Evolutionary conservation across 2,888 invertebrate species (phyloP), one percentile per base, ranked within the genome.

Genomic region (Dryadula phaetusa): DNA sequence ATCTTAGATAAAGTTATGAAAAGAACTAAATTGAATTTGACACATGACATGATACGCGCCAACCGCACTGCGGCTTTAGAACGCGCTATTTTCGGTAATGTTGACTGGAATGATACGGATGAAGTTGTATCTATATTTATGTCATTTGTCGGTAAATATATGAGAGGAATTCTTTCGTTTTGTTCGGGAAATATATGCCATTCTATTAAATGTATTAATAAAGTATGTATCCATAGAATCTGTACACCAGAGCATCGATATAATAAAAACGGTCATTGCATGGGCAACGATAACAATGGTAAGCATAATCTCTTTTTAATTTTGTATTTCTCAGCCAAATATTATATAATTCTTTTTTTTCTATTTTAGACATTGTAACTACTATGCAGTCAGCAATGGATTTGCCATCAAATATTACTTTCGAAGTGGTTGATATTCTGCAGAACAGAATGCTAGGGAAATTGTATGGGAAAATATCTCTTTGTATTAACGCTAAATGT

Each of bases 101-200:
- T 88, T 1, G 81, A 92, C 70, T 92, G 92, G 92, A 80, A 88
- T 69, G 87, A 92, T 66, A 79, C 90, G 3, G 86, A 86, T 66
- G 78, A 82, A n/a, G 83, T 91, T 8, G 87, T 83, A 14, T 90
- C 90, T 18, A 84, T 85, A 12, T 89, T 92, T 66, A 80, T 89
- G 75, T 88, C 90, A 10, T 90, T 90, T 70, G 81, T 91, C 7
- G 92, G 92, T 12, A 92, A 92, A 83, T 88, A 92, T 72, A 81
- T 89, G n/a, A 82, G 75, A 65, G 92, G 92, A 20, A 77, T 85
- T 58, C 75, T 92, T 72, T 90, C 92, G 46, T 87, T 92, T 71
- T 92, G 92, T 71, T 90, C 92, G 3, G 77, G 86, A 64, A 82
- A 71, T 54, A 74, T 82, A 71, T 92, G 92, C 67, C 89, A 88